Base-by-base conservation (phyloP, 2,888 invertebrate species). In the Chouioia cunea region DNA sequence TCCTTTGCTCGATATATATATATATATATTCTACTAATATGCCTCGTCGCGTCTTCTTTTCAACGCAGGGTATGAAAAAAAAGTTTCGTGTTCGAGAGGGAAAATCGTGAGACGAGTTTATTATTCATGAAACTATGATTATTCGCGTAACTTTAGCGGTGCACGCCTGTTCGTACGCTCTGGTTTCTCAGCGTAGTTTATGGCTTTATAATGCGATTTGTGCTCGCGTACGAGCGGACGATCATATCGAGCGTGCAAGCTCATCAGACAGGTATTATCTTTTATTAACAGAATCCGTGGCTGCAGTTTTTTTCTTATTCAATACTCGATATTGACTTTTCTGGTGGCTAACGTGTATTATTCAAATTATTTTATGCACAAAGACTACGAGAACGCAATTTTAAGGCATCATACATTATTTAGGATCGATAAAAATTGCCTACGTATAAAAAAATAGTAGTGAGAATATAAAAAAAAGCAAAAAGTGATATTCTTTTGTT, bases 111-210 rank as follows among this genome's bases (percentile, higher is more conserved):
- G 43, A 23, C 53, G 48, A 54, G 50, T 70, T 73, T 73, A 73
- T 73, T 73, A 70, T 73, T 73, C 70, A 70, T 73, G 70, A 70
- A 73, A 73, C 62, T 67, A 73, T 73, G 70, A 70, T 73, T 73
- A 73, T 70, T 70, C 56, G 67, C 64, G 60, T 65, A 67, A 73
- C 59, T 67, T 73, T 64, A 47, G 47, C 52, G 62, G 16, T 16
- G 14, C 36, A 27, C 18, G 65, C 16, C 43, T 23, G 44, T 52
- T 36, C 56, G 62, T 14, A 57, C 63, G 22, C 20, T 43, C 57
- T 46, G n/a, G n/a, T n/a, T n/a, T 8, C 36, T 36, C 36, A 6
- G 36, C 36, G 4, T 3, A 69, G 58, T 69, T 73, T 73, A 73
- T 48, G 62, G 65, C 54, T 66, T 66, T 73, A 64, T 70, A 73